phyloP scores from a whole-genome alignment of 2,113 vertebrate species.

The Pseudopipra pipra region DNA sequence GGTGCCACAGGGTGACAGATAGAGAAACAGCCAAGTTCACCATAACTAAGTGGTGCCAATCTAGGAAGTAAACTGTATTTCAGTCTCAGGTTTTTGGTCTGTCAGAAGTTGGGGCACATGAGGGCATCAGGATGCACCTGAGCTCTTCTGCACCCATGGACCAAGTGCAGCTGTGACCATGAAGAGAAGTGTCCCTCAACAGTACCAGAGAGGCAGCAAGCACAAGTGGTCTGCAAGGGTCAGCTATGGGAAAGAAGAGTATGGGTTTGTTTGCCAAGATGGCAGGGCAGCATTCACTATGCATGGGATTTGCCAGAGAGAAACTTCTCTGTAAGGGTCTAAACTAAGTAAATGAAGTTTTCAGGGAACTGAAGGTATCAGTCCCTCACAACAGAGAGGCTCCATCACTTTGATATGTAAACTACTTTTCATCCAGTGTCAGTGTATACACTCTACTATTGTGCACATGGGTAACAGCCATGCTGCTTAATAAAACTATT shows the following conservation, averaged over 20 bases:
- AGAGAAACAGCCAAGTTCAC: neutral
- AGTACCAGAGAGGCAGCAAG: fast-evolving
- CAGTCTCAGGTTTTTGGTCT: neutral
- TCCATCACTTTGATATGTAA: neutral
- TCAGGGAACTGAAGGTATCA: neutral
- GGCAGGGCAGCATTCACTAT: fast-evolving
- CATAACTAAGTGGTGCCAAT: neutral
- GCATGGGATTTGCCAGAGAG: neutral
- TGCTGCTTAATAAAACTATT: neutral
- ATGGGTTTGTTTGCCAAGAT: fast-evolving
- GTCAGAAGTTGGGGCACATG: neutral
- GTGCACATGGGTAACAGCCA: neutral
- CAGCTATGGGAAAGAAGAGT: neutral
- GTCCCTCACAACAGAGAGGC: neutral
- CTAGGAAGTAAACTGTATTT: neutral
- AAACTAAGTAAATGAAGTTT: neutral
- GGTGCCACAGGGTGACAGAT: neutral
- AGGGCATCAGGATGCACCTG: neutral
- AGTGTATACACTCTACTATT: neutral
- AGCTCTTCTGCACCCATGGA: neutral
- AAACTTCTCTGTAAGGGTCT: neutral
- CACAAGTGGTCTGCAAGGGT: neutral
- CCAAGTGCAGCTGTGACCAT: neutral
- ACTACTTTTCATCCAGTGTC: neutral
- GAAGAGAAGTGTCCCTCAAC: neutral